Percentiles rank a stretch among this genome's conserved stretches.
Conservation (phyloP, 2,113 vertebrate species). For the Hypocryptadius cinnamomeus region DNA sequence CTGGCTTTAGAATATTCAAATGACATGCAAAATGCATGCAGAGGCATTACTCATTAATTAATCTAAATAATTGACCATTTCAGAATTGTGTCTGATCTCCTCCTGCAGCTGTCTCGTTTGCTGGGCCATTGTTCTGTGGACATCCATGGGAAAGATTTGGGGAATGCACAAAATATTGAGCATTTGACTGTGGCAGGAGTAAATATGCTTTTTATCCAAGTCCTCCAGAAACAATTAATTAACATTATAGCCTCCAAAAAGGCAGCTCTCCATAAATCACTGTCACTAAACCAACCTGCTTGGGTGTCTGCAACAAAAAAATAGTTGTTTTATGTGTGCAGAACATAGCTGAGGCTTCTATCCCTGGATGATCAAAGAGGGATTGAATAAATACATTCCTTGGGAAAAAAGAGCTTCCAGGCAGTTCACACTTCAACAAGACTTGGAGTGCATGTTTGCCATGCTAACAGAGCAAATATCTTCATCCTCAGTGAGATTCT, state of each 20-base stretch:
- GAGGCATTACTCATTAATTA: slow-evolving; percentile 39
- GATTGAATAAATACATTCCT: background rate
- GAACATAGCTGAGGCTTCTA: background rate
- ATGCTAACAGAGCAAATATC: background rate
- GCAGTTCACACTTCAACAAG: background rate
- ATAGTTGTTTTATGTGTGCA: background rate
- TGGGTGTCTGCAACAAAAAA: background rate
- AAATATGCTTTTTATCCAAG: slow-evolving; percentile 23
- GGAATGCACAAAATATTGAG: background rate
- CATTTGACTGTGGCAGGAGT: background rate
- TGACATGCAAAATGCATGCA: slow-evolving; percentile 8
- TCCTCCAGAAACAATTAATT: slow-evolving; percentile 24
- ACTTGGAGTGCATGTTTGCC: background rate
- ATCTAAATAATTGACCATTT: slow-evolving; percentile 20
- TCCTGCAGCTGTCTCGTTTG: background rate
- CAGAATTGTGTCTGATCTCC: background rate
- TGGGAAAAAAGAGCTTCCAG: background rate
- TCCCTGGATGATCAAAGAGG: background rate
- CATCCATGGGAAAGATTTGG: background rate
- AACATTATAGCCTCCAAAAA: background rate
- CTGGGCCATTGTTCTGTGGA: slow-evolving; percentile 11
- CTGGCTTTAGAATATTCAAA: background rate
- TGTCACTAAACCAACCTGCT: background rate
- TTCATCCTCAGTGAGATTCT: background rate
- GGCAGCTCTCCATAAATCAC: background rate